Conservation (phyloP, 2,113 vertebrate species). For the Tylochromis polylepis region DNA sequence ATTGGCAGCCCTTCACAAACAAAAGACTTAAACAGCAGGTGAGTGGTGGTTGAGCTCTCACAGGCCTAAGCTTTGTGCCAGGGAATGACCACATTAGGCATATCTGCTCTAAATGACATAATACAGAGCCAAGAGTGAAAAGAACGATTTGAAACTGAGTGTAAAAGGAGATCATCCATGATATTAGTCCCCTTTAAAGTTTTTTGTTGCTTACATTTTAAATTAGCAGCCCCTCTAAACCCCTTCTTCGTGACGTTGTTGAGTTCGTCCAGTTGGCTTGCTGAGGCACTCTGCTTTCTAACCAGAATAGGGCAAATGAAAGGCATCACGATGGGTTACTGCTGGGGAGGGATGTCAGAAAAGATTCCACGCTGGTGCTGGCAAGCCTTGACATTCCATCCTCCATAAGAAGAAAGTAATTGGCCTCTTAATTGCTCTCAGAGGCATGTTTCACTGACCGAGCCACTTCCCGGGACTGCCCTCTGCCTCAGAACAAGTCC, state of each 20-base stretch:
- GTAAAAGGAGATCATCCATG: background rate
- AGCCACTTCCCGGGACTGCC: background rate
- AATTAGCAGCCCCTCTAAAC: background rate
- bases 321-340: background rate
- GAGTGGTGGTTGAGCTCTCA: background rate
- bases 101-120: background rate
- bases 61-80: background rate
- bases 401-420: conserved; percentile 46
- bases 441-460: conserved; percentile 16
- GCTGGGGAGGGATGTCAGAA: conserved; percentile 25
- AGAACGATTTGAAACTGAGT: background rate
- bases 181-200: background rate
- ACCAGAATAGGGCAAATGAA: background rate
- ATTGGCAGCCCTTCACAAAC: background rate
- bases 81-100: background rate
- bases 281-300: background rate
- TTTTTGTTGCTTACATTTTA: background rate
- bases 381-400: conserved; percentile 28
- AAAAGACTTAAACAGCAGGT: background rate
- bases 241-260: background rate
- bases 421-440: conserved; percentile 56
- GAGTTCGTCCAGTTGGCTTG: background rate
- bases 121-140: background rate
- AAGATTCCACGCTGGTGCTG: conserved; percentile 6
- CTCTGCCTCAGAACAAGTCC: conserved; percentile 16